A percentile compares a stretch with the other conserved stretches of the same genome.
Evolutionary conservation across 2,888 invertebrate genomes (phyloP).

Genomic region (Branchinecta sandiegonensis): DNA sequence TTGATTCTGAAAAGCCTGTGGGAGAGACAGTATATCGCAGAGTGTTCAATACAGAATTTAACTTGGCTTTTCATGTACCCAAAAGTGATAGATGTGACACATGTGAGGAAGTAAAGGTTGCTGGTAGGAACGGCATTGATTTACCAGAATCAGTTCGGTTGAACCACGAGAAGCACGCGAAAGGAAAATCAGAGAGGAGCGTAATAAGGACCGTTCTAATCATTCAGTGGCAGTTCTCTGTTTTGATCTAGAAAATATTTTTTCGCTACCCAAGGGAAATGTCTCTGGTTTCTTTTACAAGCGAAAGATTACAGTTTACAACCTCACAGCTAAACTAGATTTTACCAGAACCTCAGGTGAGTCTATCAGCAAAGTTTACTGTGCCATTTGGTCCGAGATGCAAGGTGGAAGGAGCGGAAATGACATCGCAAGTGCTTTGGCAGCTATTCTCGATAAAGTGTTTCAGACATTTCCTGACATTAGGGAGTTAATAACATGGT

Average conservation of each 20-base stretch:
- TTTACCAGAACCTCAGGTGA: background rate
- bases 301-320: too few species aligned
- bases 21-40: too few species aligned
- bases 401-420: background rate
- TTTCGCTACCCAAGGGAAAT: background rate
- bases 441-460: slow-evolving; percentile 7
- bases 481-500: background rate
- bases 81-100: too few species aligned
- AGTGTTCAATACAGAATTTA: too few species aligned
- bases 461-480: background rate
- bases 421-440: slow-evolving; percentile 4
- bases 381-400: background rate
- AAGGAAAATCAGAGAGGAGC: slow-evolving; percentile 6
- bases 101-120: slow-evolving; percentile 7
- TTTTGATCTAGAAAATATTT: background rate
- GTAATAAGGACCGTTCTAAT: slow-evolving; percentile 3
- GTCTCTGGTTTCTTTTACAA: slow-evolving; percentile 11
- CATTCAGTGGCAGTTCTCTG: slow-evolving; percentile 8
- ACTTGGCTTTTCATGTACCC: too few species aligned
- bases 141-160: slow-evolving; percentile 13
- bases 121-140: slow-evolving; percentile 2
- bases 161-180: background rate
- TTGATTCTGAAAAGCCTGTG: slow-evolving; percentile 15
- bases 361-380: slow-evolving; percentile 7
- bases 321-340: slow-evolving; percentile 11